Percentiles rank a stretch among this genome's conserved stretches.
These are phyloP conservation scores for Cataglyphis albicans DNA, from an alignment of 2,888 invertebrate species.

Conservation along the genomic window DNA sequence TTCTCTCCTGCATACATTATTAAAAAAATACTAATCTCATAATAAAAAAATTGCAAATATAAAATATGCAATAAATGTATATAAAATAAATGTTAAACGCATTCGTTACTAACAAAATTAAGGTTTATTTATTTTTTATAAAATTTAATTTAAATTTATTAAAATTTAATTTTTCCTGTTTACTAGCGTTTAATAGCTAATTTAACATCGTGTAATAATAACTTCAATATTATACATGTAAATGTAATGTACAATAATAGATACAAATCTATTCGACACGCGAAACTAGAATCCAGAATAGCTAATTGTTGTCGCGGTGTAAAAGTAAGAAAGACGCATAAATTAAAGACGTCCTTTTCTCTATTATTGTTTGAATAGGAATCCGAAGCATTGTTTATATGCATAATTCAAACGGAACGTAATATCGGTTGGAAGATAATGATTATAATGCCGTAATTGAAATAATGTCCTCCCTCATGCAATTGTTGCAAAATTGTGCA, in stretches of 20 bases:
- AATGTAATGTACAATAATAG: neutral
- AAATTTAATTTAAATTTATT: conserved; percentile 8
- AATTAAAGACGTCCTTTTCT: conserved; percentile 49
- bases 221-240: neutral
- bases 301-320: neutral
- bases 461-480: conserved; percentile 18
- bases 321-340: conserved; percentile 38
- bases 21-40: neutral
- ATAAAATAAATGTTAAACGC: neutral
- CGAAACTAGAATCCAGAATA: conserved; percentile 32
- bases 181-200: neutral
- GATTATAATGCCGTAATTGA: conserved; percentile 26
- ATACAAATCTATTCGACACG: neutral
- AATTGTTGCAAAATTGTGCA: conserved; percentile 27
- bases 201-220: neutral
- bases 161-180: too few relatives aligned
- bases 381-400: conserved; percentile 34
- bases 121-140: neutral
- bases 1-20: neutral
- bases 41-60: neutral
- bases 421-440: conserved; percentile 21
- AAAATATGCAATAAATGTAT: neutral
- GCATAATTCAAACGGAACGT: conserved; percentile 45
- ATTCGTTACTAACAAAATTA: neutral
- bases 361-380: conserved; percentile 37